Conservation (phyloP, 2,888 invertebrate species). For the Cynaeus angustus region DNA sequence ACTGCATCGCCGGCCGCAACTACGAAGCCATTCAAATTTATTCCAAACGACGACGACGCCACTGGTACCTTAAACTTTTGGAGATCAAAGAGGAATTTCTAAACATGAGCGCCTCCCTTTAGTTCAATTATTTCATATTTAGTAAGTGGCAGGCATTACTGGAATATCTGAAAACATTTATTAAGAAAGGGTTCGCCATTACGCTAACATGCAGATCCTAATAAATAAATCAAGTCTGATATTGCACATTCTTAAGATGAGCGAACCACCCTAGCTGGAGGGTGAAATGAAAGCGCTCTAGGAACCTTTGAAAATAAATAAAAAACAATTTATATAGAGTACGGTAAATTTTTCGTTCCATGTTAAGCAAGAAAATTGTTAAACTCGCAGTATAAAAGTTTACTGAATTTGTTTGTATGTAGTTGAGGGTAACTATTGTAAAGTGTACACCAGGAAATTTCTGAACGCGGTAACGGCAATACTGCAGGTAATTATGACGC, state of each 20-base stretch:
- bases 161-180: conserved; percentile 23
- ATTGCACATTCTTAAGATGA: conserved; percentile 8
- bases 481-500: conserved; percentile 61
- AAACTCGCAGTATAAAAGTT: too few relatives aligned
- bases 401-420: too few relatives aligned
- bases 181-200: background rate
- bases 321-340: too few relatives aligned
- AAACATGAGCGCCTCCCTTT: background rate
- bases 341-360: too few relatives aligned
- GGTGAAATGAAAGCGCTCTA: too few relatives aligned
- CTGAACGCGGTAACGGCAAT: conserved; percentile 48
- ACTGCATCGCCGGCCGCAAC: conserved; percentile 35
- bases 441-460: background rate
- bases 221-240: conserved; percentile 27
- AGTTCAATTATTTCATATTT: conserved; percentile 9
- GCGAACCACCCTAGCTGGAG: too few relatives aligned
- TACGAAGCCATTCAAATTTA: conserved; percentile 10
- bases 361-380: too few relatives aligned
- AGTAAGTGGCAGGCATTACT: background rate
- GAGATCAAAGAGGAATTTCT: conserved; percentile 2
- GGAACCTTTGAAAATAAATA: too few relatives aligned
- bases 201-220: conserved; percentile 1
- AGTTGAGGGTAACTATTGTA: background rate
- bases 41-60: background rate
- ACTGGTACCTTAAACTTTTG: background rate